These are phyloP conservation scores for Cyprinodon variegatus DNA, from an alignment of 2,113 vertebrate genomes.

Conservation along the genomic window DNA sequence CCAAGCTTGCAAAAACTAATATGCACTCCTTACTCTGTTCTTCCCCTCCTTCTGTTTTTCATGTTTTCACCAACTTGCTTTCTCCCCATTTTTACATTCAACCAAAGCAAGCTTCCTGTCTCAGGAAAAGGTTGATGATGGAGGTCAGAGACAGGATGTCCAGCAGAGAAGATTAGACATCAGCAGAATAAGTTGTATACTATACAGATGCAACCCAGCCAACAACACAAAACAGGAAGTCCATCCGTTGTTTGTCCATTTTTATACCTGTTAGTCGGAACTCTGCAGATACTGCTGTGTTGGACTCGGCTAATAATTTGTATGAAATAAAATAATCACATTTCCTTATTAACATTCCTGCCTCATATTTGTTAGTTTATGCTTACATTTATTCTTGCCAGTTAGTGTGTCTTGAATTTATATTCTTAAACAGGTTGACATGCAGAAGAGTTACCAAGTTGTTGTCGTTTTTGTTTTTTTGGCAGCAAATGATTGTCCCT, in stretches of 20 bases:
- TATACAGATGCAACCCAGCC: neutral
- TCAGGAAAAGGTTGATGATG: constrained; percentile 37
- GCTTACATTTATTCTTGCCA: neutral
- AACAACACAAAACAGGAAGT: neutral
- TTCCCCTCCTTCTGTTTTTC: neutral
- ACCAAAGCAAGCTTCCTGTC: constrained; percentile 34
- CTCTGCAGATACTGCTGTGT: neutral
- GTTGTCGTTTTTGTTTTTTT: too few species aligned
- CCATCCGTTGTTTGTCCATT: neutral
- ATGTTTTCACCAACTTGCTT: neutral
- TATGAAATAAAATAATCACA: neutral
- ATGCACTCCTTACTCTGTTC: neutral
- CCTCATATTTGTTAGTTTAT: neutral
- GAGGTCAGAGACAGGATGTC: constrained; percentile 45
- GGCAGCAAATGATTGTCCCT: too few species aligned
- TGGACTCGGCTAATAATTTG: neutral
- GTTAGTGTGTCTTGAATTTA: neutral
- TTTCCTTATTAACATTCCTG: neutral
- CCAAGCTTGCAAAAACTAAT: neutral
- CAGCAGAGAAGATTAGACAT: neutral
- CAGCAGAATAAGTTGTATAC: neutral
- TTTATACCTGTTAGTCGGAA: neutral
- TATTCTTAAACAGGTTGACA: too few species aligned
- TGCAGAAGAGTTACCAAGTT: too few species aligned
- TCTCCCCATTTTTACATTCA: constrained; percentile 9